These are phyloP conservation scores for Panthera uncia DNA, from an alignment of 2,113 vertebrate genomes.

Conservation along the genomic window DNA sequence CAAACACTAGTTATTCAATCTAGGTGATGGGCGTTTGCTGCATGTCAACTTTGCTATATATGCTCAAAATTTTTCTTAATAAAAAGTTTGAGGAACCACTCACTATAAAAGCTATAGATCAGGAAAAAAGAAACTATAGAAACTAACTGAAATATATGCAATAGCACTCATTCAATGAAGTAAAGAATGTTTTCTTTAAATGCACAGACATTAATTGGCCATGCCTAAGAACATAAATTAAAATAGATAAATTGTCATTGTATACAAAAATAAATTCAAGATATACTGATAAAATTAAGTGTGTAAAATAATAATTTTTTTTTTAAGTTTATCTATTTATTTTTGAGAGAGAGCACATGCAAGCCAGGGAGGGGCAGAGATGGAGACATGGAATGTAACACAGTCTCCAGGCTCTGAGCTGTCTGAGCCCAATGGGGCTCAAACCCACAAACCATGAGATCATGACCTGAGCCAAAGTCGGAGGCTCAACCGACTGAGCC, in stretches of 20 bases:
- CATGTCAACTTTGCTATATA: background rate
- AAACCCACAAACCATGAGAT: too few relatives aligned
- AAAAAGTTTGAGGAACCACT: background rate
- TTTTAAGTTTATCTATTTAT: too few relatives aligned
- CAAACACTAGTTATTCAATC: background rate
- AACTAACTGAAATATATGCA: background rate
- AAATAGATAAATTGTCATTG: background rate
- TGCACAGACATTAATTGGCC: background rate
- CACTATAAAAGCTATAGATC: background rate
- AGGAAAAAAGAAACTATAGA: background rate
- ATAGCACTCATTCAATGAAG: background rate
- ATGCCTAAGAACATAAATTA: background rate
- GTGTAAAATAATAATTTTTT: background rate
- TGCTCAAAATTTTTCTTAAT: background rate
- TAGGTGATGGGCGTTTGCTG: background rate
- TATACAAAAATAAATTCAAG: slow-evolving; percentile 19
- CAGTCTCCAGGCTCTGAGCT: too few relatives aligned
- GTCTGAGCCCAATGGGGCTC: too few relatives aligned
- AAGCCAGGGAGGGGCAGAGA: too few relatives aligned
- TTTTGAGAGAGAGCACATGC: too few relatives aligned
- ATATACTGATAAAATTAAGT: background rate
- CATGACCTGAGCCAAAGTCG: too few relatives aligned
- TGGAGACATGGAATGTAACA: too few relatives aligned
- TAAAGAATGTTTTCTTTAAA: background rate
- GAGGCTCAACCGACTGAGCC: too few relatives aligned